Percentiles rank a stretch among this genome's conserved stretches.
These are phyloP conservation scores for Spicauda simplicius DNA, from an alignment of 2,888 invertebrate genomes.

Conservation along the genomic window DNA sequence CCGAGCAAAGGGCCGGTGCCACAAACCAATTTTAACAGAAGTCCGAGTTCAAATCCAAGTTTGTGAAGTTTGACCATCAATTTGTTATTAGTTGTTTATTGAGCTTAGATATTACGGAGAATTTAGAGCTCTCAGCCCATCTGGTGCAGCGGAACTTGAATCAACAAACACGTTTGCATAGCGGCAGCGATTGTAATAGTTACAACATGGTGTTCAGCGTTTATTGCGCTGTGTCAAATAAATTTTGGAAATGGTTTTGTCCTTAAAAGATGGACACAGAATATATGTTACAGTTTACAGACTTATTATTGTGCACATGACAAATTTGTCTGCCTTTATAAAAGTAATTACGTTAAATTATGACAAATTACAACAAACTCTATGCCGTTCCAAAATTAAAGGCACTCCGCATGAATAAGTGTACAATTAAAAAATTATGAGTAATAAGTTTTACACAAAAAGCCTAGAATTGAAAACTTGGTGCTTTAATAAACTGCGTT, in stretches of 20 bases:
- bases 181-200: conserved; percentile 8
- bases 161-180: conserved; percentile 13
- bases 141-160: conserved; percentile 27
- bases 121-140: conserved; percentile 4
- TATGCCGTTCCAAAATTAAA: too few species aligned
- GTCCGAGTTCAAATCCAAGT: conserved; percentile 19
- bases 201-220: conserved; percentile 8
- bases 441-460: too few species aligned
- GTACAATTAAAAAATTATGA: too few species aligned
- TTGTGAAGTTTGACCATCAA: conserved; percentile 28
- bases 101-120: conserved; percentile 12
- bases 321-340: too few species aligned
- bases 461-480: too few species aligned
- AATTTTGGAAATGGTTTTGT: background rate
- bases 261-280: background rate
- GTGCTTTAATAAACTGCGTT: too few species aligned
- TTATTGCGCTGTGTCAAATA: background rate
- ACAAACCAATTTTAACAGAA: conserved; percentile 25
- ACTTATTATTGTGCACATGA: too few species aligned
- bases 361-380: too few species aligned
- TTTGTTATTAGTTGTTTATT: conserved; percentile 35
- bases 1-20: conserved; percentile 5
- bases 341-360: too few species aligned
- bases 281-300: background rate
- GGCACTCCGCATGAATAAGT: too few species aligned